These are phyloP conservation scores for Labrus mixtus DNA, from an alignment of 2,113 vertebrate species.

Conservation along the genomic window DNA sequence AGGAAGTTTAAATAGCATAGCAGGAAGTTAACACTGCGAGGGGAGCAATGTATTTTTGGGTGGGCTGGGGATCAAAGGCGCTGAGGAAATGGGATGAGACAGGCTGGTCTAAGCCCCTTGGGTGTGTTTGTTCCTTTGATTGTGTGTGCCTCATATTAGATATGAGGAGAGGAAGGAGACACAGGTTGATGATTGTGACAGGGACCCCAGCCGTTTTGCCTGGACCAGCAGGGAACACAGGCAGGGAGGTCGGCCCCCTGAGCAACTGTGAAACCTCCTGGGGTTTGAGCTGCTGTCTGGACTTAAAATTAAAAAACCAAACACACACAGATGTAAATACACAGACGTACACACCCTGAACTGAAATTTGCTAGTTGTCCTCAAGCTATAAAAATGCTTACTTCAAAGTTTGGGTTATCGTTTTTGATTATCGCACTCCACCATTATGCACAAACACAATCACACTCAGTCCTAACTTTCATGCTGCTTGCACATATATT, in stretches of 20 bases:
- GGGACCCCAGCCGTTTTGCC: slow-evolving; percentile 66
- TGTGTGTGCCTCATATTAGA: slow-evolving; percentile 67
- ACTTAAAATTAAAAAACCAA: slow-evolving; percentile 43
- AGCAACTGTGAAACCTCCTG: slow-evolving; percentile 53
- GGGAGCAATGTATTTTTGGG: slow-evolving; percentile 66
- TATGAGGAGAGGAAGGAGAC: slow-evolving; percentile 63
- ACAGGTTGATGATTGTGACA: slow-evolving; percentile 72
- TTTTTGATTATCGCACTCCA: slow-evolving; percentile 10
- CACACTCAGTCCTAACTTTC: neutral
- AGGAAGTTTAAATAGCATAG: slow-evolving; percentile 73
- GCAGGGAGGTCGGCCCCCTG: slow-evolving; percentile 48
- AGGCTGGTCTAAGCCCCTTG: slow-evolving; percentile 71
- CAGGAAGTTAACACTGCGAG: slow-evolving; percentile 67
- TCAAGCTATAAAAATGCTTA: slow-evolving; percentile 24
- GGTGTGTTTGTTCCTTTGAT: slow-evolving; percentile 66
- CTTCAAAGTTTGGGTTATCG: slow-evolving; percentile 25
- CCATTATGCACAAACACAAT: neutral
- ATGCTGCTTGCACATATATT: neutral
- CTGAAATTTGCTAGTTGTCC: slow-evolving; percentile 33
- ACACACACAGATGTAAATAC: slow-evolving; percentile 25
- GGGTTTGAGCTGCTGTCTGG: slow-evolving; percentile 60
- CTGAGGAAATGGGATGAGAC: slow-evolving; percentile 76
- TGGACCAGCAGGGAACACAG: slow-evolving; percentile 64
- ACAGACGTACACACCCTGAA: slow-evolving; percentile 13
- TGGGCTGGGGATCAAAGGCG: slow-evolving; percentile 73